A percentile compares a stretch with the other conserved stretches of the same genome.
These are phyloP conservation scores for Hippolais icterina DNA, from an alignment of 2,113 vertebrate species.

Conservation along the genomic window DNA sequence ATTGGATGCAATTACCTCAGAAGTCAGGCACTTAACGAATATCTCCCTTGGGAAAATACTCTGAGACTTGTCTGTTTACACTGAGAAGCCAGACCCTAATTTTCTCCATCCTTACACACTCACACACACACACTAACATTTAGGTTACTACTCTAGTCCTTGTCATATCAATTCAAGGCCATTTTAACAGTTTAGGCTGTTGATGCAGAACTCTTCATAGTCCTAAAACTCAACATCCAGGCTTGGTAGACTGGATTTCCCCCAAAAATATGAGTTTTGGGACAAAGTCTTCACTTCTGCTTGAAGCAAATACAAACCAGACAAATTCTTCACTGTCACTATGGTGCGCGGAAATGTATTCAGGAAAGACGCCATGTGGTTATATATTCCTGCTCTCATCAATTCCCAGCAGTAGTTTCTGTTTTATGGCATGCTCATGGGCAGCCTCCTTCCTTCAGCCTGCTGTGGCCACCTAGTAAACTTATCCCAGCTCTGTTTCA, in stretches of 20 bases:
- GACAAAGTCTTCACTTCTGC: background rate
- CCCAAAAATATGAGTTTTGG: background rate
- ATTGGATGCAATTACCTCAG: constrained; percentile 22
- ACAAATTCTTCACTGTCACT: background rate
- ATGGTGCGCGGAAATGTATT: rapidly evolving
- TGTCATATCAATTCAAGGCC: background rate
- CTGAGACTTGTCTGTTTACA: background rate
- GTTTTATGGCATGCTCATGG: background rate
- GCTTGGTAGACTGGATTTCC: background rate
- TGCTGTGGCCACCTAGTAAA: background rate
- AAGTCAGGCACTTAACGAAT: constrained; percentile 13
- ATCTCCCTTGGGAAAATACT: background rate
- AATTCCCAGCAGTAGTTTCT: background rate
- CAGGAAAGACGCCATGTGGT: background rate
- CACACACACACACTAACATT: background rate
- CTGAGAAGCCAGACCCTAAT: background rate
- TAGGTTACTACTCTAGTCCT: background rate
- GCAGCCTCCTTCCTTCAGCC: background rate
- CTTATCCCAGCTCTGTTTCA: background rate
- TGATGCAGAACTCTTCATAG: background rate
- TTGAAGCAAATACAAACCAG: background rate
- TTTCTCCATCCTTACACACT: background rate
- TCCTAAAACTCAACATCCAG: background rate
- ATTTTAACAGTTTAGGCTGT: background rate
- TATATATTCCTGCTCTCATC: background rate